Evolutionary conservation across 2,888 invertebrate species (phyloP), one percentile per base, ranked within the genome.

Genomic region (Hesperia comma): DNA sequence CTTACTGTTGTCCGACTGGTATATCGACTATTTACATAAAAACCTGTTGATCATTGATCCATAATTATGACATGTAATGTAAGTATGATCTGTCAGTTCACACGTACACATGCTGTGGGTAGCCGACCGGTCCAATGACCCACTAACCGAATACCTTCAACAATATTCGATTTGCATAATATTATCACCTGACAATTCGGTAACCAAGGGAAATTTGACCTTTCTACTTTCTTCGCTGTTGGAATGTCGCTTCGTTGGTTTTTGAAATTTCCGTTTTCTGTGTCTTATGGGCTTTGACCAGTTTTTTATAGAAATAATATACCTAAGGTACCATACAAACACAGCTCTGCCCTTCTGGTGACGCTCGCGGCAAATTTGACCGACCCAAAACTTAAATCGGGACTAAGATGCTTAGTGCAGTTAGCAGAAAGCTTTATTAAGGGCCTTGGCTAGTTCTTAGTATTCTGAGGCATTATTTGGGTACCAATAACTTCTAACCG

Each of bases 81-180:
- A 10, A 7, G n/a, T 26, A 2, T 54, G 15, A 40, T 57, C 56
- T 32, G 33, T 60, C 46, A 46, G n/a, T 60, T 19, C 56, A 41
- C 56, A 57, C 56, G 56, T 21, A 40, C 40, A 26, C 4, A 17
- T 55, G 66, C 68, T 70, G 67, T 66, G 68, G 71, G 61, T 40
- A 63, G 19, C 66, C 32, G 61, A 79, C 82, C 79, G 78, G 82
- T 82, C 68, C 32, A 61, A 15, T 71, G 79, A 64, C 81, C 79
- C 69, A 82, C 74, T 80, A 74, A 79, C 80, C 81, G 74, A 76
- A 72, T 75, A 72, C 70, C 72, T 66, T 67, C 64, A 64, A 64
- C 64, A 64, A 64, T 64, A 51, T 57, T 8, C 57, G 41, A 57
- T 64, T 64, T 58, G 64, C 64, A 64, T 64, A 58, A 41, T 51